phyloP scores from a whole-genome alignment of 2,113 vertebrate species.

The Mobula birostris region DNA sequence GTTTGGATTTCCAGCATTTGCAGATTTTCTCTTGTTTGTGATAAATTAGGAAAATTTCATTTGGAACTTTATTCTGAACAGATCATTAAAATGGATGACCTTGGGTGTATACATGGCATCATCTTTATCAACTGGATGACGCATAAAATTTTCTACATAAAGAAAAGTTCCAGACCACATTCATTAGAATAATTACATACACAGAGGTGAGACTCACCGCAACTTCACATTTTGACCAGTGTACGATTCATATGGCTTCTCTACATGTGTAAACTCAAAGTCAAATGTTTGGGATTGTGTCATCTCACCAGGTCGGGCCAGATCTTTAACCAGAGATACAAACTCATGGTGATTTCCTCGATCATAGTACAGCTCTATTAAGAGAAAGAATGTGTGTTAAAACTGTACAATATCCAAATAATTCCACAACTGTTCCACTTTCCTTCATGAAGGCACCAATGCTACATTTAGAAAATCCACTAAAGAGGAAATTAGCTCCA shows the following conservation, averaged over 20 bases:
- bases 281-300: conserved; percentile 90
- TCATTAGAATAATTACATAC: neutral
- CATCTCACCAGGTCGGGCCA: conserved; percentile 88
- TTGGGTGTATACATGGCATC: neutral
- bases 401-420: neutral
- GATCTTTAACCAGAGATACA: conserved; percentile 92
- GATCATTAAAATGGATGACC: neutral
- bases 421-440: neutral
- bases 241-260: conserved; percentile 96
- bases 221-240: conserved; percentile 96
- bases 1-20: no score
- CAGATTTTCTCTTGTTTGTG: no score
- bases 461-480: neutral
- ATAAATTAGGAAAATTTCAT: neutral
- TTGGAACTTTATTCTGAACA: neutral
- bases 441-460: neutral
- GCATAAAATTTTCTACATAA: no score
- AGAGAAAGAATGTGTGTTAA: conserved; percentile 9
- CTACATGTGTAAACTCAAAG: conserved; percentile 96
- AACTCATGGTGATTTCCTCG: conserved; percentile 96
- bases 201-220: conserved; percentile 57
- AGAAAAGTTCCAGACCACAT: neutral
- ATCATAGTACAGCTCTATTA: conserved; percentile 89
- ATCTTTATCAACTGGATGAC: neutral
- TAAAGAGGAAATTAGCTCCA: neutral